Base-by-base conservation (phyloP, 2,888 invertebrate species). In the Marronus borbonicus region DNA sequence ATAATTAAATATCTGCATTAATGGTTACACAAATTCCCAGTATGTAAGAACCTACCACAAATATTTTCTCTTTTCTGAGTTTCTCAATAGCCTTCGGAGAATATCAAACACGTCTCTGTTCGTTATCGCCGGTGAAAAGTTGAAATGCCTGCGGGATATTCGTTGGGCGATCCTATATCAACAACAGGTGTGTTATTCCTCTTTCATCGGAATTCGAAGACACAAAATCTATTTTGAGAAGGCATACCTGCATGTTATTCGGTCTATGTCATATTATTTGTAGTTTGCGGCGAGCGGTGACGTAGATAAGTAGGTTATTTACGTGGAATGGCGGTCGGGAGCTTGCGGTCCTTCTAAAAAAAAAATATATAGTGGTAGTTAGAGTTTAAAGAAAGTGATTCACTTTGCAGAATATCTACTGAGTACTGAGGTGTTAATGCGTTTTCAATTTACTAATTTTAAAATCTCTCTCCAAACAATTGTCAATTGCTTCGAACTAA, bases 131-230 rank as follows among this genome's bases (percentile, higher is more conserved):
- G 55, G 7, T 7, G 55, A 55, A 55, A 55, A 55, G 20, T 55
- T 55, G n/a, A 55, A 17, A 20, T 55, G 55, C 20, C 55, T 55
- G 55, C 55, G 20, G n/a, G 36, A 52, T 55, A 55, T 70, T 52
- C 28, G 12, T 31, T 24, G 52, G 4, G 14, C 20, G 58, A 44
- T 60, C 72, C 60, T 74, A 74, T 60, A 74, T 62, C 72, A 74
- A 74, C 60, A 74, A 62, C 60, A 74, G 58, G 60, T 60, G 72
- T 39, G 60, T 62, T 74, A 74, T 60, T 62, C 60, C 49, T 60
- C 20, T 74, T 74, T 60, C 60, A 74, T 60, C 60, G 60, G 72
- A 74, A 60, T 60, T 60, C 44, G 44, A 60, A 74, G 72, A 74
- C 72, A 60, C 20, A 55, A 52, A 44, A 44, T 74, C 39, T 74